These are phyloP conservation scores for Lysandra coridon DNA, from an alignment of 2,888 invertebrate species.

Conservation along the genomic window DNA sequence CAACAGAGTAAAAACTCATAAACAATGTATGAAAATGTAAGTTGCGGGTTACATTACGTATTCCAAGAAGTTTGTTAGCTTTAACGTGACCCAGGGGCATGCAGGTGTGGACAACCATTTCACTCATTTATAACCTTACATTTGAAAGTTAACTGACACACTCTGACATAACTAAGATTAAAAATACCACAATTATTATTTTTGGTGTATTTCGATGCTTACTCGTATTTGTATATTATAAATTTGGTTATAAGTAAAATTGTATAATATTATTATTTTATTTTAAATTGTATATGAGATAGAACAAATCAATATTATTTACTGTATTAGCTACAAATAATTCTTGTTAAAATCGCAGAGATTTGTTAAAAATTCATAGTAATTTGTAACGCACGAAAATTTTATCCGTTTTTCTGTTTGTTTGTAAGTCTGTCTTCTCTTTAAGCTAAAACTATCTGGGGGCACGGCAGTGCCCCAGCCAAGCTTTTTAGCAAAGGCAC, in stretches of 20 bases:
- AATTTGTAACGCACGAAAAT: too few species aligned
- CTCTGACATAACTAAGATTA: background rate
- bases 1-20: background rate
- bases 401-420: too few species aligned
- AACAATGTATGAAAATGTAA: conserved; percentile 18
- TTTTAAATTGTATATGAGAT: too few species aligned
- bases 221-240: background rate
- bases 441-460: too few species aligned
- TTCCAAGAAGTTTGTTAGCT: conserved; percentile 3
- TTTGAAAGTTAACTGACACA: background rate
- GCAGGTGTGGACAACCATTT: conserved; percentile 12
- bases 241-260: background rate
- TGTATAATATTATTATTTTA: too few species aligned
- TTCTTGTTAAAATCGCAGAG: too few species aligned
- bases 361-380: too few species aligned
- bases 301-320: too few species aligned
- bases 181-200: background rate
- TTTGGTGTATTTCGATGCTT: background rate
- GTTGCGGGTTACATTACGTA: background rate
- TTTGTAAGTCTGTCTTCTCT: too few species aligned
- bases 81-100: conserved; percentile 13
- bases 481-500: too few species aligned
- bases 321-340: too few species aligned
- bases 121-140: background rate
- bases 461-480: too few species aligned